phyloP scores from a whole-genome alignment of 1,140 invertebrate genomes.

The Mya arenaria region DNA sequence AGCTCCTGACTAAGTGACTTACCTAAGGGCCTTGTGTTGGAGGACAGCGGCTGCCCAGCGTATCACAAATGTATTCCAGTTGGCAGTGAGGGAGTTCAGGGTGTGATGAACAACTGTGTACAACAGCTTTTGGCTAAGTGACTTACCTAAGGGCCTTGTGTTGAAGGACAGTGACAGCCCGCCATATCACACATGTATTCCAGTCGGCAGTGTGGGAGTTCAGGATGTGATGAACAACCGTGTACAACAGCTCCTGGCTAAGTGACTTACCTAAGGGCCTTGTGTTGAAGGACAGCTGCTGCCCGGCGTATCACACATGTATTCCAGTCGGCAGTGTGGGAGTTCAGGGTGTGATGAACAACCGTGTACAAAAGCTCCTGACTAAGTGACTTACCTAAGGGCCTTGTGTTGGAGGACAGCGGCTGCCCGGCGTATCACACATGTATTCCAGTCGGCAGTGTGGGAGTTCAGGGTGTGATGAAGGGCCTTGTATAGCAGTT shows the following conservation, averaged over 20 bases:
- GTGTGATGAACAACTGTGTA: too few relatives aligned
- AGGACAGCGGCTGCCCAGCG: slow-evolving; percentile 61
- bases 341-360: slow-evolving; percentile 70
- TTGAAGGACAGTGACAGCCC: slow-evolving; percentile 60
- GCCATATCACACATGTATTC: slow-evolving; percentile 68
- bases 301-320: slow-evolving; percentile 61
- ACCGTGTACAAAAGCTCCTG: slow-evolving; percentile 62
- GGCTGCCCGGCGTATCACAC: slow-evolving; percentile 62
- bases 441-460: slow-evolving; percentile 75
- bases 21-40: slow-evolving; percentile 66
- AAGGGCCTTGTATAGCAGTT: slow-evolving; percentile 64
- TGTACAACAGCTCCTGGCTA: slow-evolving; percentile 64
- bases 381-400: slow-evolving; percentile 63
- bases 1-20: slow-evolving; percentile 65
- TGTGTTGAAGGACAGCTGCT: slow-evolving; percentile 62
- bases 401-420: slow-evolving; percentile 62
- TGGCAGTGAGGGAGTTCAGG: too few relatives aligned
- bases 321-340: slow-evolving; percentile 77
- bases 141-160: slow-evolving; percentile 67
- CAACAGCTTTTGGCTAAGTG: too few relatives aligned
- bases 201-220: slow-evolving; percentile 76
- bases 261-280: slow-evolving; percentile 67
- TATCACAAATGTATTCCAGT: slow-evolving; percentile 72
- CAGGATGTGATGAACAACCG: slow-evolving; percentile 65
- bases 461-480: slow-evolving; percentile 73